Evolutionary conservation across 2,888 invertebrate species (phyloP).

Genomic region (Cecidostiba fungosa): DNA sequence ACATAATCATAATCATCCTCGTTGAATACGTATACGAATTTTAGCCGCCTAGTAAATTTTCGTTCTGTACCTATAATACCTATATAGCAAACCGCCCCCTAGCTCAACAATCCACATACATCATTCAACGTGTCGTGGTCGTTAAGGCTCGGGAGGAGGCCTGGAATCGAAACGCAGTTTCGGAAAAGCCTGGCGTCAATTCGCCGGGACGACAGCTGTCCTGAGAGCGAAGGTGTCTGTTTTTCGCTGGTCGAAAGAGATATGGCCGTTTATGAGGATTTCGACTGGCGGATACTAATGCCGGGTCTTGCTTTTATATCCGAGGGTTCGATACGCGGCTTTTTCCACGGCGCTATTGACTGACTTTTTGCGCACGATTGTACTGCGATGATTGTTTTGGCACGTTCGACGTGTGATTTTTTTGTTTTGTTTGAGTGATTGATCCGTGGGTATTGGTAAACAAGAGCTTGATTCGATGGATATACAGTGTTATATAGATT

Average conservation of each 20-base stretch:
- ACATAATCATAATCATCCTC: not conserved
- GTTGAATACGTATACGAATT: not conserved
- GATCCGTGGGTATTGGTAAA: not conserved
- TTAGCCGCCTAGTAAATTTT: not conserved
- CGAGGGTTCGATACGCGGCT: not conserved
- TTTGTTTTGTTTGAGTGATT: not conserved
- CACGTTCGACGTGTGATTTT: not conserved
- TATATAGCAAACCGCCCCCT: conserved; percentile 7
- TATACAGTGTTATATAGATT: too few species aligned
- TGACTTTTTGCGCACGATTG: not conserved
- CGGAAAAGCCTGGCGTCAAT: conserved; percentile 16
- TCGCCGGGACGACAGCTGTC: conserved; percentile 29
- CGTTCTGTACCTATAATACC: not conserved
- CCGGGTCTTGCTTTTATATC: not conserved
- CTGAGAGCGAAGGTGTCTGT: not conserved
- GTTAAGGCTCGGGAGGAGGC: conserved; percentile 14
- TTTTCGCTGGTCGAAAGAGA: not conserved
- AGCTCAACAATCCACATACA: not conserved
- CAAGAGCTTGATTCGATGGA: not conserved
- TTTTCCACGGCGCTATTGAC: not conserved
- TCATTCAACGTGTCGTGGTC: not conserved
- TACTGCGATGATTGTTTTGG: not conserved
- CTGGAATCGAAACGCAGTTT: conserved; percentile 23
- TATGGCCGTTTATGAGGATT: not conserved
- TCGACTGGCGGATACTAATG: not conserved